Evolutionary conservation across 2,888 invertebrate species (phyloP), one percentile per base, ranked within the genome.

Genomic region (Dugesia japonica): DNA sequence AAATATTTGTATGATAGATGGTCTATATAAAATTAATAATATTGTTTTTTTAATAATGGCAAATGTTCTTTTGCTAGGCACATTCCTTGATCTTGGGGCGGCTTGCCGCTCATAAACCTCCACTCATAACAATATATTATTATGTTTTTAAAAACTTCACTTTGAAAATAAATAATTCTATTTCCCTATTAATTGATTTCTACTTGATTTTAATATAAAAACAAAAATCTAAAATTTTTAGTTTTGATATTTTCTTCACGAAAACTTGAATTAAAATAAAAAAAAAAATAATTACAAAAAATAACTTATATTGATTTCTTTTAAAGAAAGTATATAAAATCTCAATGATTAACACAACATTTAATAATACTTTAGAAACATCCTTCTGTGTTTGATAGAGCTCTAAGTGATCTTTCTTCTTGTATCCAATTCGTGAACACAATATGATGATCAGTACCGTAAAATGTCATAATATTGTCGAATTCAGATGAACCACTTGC

Each of bases 381-480:
- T 56, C 56, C 56, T 4, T 56, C n/a, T 20, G 7, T 56, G 23
- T 56, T n/a, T 23, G 56, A 56, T 13, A 56, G 23, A 13, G 56
- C 56, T 56, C n/a, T 4, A 56, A 56, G 56, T 4, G 56, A 56
- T 56, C 17, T 56, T 56, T 56, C 56, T 56, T 56, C 56, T n/a
- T 56, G 56, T 56, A 20, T 56, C 56, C 56, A 56, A 56, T n/a
- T 56, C 17, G n/a, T 56, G 56, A 56, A 56, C n/a, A 56, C 56
- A 56, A 56, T 23, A 56, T 56, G 56, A 56, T n/a, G 23, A 56
- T 56, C 56, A n/a, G 56, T 56, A 56, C 56, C 56, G 23, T 56
- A 56, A 56, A 56, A 56, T 23, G 56, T 56, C 56, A 56, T 56
- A n/a, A 56, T 20, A 56, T 56, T 56, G n/a, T 56, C 56, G n/a